Evolutionary conservation across 1,140 invertebrate species (phyloP).

Genomic region (Drosophila sechellia): DNA sequence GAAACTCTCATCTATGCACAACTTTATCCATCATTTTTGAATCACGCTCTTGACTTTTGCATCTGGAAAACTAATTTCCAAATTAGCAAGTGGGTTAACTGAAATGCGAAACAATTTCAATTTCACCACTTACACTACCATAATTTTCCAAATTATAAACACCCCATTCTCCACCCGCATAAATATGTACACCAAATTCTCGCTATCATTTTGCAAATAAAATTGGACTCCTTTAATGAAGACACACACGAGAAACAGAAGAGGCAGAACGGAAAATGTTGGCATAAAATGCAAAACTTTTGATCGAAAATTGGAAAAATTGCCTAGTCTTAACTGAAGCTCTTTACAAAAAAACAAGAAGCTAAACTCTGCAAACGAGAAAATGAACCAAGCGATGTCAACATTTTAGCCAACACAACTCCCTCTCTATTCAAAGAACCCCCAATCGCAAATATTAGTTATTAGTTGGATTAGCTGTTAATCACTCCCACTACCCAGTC

Average conservation of each 20-base stretch:
- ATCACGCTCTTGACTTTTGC: constrained; percentile 58
- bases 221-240: constrained; percentile 33
- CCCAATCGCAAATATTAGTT: constrained; percentile 60
- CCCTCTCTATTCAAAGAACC: constrained; percentile 43
- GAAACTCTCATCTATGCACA: constrained; percentile 50
- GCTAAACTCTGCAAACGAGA: constrained; percentile 14
- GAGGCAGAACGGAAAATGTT: constrained; percentile 73
- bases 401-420: constrained; percentile 82
- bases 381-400: constrained; percentile 82
- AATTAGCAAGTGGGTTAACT: constrained; percentile 41
- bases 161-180: constrained; percentile 10
- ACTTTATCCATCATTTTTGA: constrained; percentile 60
- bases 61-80: constrained; percentile 47
- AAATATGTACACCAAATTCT: constrained; percentile 27
- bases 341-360: neutral
- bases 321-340: constrained; percentile 17
- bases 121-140: constrained; percentile 19
- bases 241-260: constrained; percentile 20
- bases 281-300: constrained; percentile 81
- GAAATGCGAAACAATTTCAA: constrained; percentile 43
- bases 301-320: constrained; percentile 55
- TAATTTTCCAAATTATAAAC: constrained; percentile 40
- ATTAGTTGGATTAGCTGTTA: constrained; percentile 38
- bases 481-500: constrained; percentile 20
- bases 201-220: constrained; percentile 16